Base-by-base conservation (phyloP, 2,797 vertebrate genomes). In the Micropoecilia bifurca region DNA sequence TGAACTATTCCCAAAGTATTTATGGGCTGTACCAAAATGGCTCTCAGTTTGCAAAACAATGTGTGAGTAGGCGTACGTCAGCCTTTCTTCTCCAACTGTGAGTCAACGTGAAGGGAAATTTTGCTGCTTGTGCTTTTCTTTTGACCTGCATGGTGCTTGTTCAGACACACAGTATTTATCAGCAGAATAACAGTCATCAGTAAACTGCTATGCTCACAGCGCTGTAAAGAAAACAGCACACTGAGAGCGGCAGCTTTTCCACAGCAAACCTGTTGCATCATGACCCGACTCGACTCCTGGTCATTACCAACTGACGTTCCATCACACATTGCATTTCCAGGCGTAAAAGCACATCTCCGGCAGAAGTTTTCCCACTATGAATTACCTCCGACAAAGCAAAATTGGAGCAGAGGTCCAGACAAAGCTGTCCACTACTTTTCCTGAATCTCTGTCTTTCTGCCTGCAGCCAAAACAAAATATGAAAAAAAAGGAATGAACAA, bases 211-310 rank as follows among this genome's bases (percentile, higher is more conserved):
- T n/a, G 16, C 43, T 71, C 41, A 6, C 41, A 8, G 25, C 3
- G 12, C 68, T 28, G 68, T n/a, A n/a, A 45, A 71, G 41, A 45
- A 71, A 45, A 71, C 41, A 71, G 25, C 12, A 14, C 25, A 28
- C 16, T 8, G 68, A n/a, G 20, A 43, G 25, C 6, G 5, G 13
- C 25, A 16, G 41, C 12, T 45, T 46, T 45, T 45, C 13, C 41
- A 71, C 41, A 71, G 7, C 41, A 71, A 46, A 71, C 68, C 68
- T n/a, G 41, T 46, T 71, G 41, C 68, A 71, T 46, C 68, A 71
- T 46, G 68, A 43, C 41, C 68, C 57, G 30, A 33, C 41, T 46
- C 30, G 30, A 61, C 41, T 71, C 2, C n/a, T 71, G 41, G 41
- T 28, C 41, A 45, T n/a, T n/a, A 28, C 45, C n/a, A 46, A 71